These are phyloP conservation scores for Trissolcus brochymenae DNA, from an alignment of 2,888 invertebrate genomes.

Conservation along the genomic window DNA sequence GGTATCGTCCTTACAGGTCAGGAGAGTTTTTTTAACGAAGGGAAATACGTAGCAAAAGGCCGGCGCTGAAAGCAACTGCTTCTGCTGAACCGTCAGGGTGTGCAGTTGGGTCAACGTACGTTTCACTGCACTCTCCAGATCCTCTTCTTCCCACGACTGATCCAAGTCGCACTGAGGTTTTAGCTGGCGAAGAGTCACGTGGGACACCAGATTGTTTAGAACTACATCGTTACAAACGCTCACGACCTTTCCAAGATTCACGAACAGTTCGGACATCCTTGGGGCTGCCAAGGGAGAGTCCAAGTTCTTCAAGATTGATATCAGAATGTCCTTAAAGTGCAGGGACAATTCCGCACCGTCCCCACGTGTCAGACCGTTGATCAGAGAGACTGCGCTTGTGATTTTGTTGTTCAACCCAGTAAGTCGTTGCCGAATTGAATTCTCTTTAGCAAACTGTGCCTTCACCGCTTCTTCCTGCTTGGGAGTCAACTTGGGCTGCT, in stretches of 20 bases:
- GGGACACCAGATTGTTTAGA: slow-evolving; percentile 81
- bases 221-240: slow-evolving; percentile 76
- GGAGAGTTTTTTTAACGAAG: slow-evolving; percentile 82
- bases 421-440: slow-evolving; percentile 84
- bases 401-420: slow-evolving; percentile 76
- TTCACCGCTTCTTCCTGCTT: slow-evolving; percentile 96
- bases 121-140: slow-evolving; percentile 80
- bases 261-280: slow-evolving; percentile 80
- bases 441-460: slow-evolving; percentile 90
- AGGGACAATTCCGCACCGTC: slow-evolving; percentile 78
- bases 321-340: slow-evolving; percentile 79
- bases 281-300: slow-evolving; percentile 88
- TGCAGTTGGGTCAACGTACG: slow-evolving; percentile 81
- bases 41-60: slow-evolving; percentile 91
- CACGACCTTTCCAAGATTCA: slow-evolving; percentile 80
- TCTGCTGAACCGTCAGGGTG: slow-evolving; percentile 77
- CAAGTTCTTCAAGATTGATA: slow-evolving; percentile 81
- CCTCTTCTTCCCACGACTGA: slow-evolving; percentile 85
- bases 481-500: slow-evolving; percentile 84
- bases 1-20: slow-evolving; percentile 78
- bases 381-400: slow-evolving; percentile 76
- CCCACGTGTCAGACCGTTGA: slow-evolving; percentile 78
- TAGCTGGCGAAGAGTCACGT: slow-evolving; percentile 83
- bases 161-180: slow-evolving; percentile 89
- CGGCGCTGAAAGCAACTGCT: slow-evolving; percentile 81